Conservation (phyloP, 2,888 invertebrate genomes). For the Cerceris rybyensis region DNA sequence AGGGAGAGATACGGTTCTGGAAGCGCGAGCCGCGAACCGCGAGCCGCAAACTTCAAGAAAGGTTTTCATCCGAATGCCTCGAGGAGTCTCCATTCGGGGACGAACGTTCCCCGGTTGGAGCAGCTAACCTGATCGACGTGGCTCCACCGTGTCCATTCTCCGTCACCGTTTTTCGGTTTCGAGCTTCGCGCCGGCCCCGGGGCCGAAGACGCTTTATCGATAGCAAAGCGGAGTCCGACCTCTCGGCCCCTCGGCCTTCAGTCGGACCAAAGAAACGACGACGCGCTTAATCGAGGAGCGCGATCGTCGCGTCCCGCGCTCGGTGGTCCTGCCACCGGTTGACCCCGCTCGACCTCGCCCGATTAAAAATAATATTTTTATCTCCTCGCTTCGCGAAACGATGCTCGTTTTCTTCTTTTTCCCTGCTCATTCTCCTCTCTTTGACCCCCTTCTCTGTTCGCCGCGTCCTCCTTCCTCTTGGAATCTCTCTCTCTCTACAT, state of each 20-base stretch:
- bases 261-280: neutral
- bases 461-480: slow-evolving; percentile 25
- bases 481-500: too few relatives aligned
- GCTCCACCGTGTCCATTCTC: too few relatives aligned
- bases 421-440: slow-evolving; percentile 20
- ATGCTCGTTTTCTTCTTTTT: slow-evolving; percentile 23
- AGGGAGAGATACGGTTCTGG: slow-evolving; percentile 34
- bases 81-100: too few relatives aligned
- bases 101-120: too few relatives aligned
- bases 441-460: slow-evolving; percentile 18
- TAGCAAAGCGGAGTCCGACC: neutral
- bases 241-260: neutral
- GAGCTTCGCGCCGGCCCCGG: too few relatives aligned
- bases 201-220: too few relatives aligned
- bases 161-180: too few relatives aligned
- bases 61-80: neutral
- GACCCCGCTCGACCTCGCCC: slow-evolving; percentile 46
- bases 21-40: too few relatives aligned
- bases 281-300: slow-evolving; percentile 24
- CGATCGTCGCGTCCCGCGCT: slow-evolving; percentile 20
- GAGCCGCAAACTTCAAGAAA: too few relatives aligned
- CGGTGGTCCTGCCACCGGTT: slow-evolving; percentile 42
- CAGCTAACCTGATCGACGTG: too few relatives aligned
- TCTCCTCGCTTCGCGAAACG: slow-evolving; percentile 48
- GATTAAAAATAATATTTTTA: slow-evolving; percentile 74